A percentile compares a stretch with the other conserved stretches of the same genome.
Evolutionary conservation across 1,140 invertebrate species (phyloP).

Genomic region (Bradynema listronoti): DNA sequence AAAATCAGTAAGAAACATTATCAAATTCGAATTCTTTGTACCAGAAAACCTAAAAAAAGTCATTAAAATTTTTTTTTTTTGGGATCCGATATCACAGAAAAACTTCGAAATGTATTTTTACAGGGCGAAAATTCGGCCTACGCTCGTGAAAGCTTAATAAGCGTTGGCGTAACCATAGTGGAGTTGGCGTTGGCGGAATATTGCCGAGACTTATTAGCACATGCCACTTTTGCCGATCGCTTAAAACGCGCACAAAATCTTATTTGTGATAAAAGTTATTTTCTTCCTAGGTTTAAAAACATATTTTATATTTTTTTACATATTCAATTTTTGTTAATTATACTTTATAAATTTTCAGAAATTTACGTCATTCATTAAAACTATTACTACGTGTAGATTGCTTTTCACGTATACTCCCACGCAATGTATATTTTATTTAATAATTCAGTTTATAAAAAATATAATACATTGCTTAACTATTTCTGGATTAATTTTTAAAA

Average conservation of each 20-base stretch:
- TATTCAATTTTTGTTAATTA: background rate
- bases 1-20: too few species aligned
- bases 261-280: constrained; percentile 9
- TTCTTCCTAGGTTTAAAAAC: constrained; percentile 14
- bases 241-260: constrained; percentile 21
- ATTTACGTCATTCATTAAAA: too few species aligned
- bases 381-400: too few species aligned
- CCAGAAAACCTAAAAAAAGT: too few species aligned
- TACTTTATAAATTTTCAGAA: constrained; percentile 10
- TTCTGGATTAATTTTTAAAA: too few species aligned
- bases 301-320: background rate
- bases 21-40: too few species aligned
- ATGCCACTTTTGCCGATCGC: constrained; percentile 29
- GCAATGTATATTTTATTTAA: too few species aligned
- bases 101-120: constrained; percentile 17
- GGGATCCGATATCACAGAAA: background rate
- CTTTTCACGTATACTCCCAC: too few species aligned
- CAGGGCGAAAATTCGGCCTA: constrained; percentile 12
- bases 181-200: constrained; percentile 24
- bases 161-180: constrained; percentile 28
- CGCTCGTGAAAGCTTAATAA: constrained; percentile 15
- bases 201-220: constrained; percentile 21
- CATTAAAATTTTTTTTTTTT: too few species aligned
- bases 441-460: too few species aligned
- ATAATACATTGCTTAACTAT: too few species aligned